Evolutionary conservation across 2,113 vertebrate species (phyloP), one percentile per base, ranked within the genome.

Genomic region (Heptranchias perlo): DNA sequence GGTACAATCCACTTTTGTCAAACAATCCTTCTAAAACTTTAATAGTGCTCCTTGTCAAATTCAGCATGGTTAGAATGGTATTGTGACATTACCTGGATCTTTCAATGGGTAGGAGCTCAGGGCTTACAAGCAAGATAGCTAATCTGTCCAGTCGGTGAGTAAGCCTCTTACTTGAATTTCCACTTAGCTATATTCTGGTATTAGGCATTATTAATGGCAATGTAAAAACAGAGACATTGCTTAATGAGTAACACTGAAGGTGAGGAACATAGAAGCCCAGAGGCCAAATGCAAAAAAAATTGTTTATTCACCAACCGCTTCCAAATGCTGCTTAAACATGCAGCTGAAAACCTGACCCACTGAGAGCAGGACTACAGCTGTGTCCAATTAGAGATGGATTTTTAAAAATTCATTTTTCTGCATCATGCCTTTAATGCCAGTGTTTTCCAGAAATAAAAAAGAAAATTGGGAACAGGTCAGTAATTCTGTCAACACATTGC

Each of bases 381-480:
- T 39, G 89, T 93, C 89, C 89, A 93, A 93, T 93, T 92, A 92
- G 54, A 62, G 89, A n/a, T 39, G 16, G 16, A 8, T 39, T 93
- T 92, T 23, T 7, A 13, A 91, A 61, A 91, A 61, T 61, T 87
- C 25, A 87, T 87, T 58, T 91, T 91, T 28, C 54, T 93, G 61
- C 58, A 62, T 93, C 35, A 23, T 64, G 58, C 7, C 18, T 35
- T 39, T 93, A 62, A 64, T 54, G 28, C 54, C 87, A 92, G 35
- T 61, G 54, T 92, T 91, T 62, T 93, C 52, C 89, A 93, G 39
- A 93, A 62, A 62, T 62, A 62, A 91, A 91, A 91, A 93, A 93
- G 58, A 44, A 62, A 93, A 93, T 62, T 64, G 89, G 39, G 58
- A 93, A 39, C 35, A n/a, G n/a, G 58, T 62, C 61, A 62, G 89